These are phyloP conservation scores for Globodera rostochiensis DNA, from an alignment of 1,140 invertebrate species.

Conservation along the genomic window DNA sequence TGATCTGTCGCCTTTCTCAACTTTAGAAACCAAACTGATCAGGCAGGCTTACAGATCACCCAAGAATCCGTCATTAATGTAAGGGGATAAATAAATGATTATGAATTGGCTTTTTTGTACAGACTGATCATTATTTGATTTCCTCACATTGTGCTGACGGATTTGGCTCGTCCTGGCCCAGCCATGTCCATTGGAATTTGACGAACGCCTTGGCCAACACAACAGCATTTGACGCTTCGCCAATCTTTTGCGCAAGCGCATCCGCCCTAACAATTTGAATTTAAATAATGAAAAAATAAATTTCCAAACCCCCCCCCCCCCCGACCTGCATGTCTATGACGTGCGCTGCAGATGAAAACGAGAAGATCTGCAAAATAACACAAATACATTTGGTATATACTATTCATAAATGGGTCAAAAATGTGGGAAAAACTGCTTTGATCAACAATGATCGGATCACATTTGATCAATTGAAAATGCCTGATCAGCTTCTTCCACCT, in stretches of 20 bases:
- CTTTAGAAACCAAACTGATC: too few species aligned
- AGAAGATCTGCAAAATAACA: background rate
- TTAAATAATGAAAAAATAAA: background rate
- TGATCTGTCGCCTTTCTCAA: too few species aligned
- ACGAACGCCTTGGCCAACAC: background rate
- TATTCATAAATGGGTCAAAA: too few species aligned
- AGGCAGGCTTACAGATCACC: too few species aligned
- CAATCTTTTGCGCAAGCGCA: background rate
- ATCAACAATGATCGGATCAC: too few species aligned
- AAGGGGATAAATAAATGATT: too few species aligned
- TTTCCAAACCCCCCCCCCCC: background rate
- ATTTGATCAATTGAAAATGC: too few species aligned
- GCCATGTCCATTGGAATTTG: constrained; percentile 3
- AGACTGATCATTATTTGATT: background rate
- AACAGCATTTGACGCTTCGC: constrained; percentile 4
- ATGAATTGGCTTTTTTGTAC: background rate
- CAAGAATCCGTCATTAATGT: too few species aligned
- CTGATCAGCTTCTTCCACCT: background rate
- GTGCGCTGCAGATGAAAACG: background rate
- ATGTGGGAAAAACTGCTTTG: too few species aligned
- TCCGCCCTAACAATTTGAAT: background rate
- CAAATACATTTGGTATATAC: too few species aligned
- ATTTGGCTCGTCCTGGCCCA: background rate
- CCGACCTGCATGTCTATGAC: background rate
- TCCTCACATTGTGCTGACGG: constrained; percentile 10